Evolutionary conservation across 1,140 invertebrate species (phyloP), one percentile per base, ranked within the genome.

Genomic region (Pomacea maculata): DNA sequence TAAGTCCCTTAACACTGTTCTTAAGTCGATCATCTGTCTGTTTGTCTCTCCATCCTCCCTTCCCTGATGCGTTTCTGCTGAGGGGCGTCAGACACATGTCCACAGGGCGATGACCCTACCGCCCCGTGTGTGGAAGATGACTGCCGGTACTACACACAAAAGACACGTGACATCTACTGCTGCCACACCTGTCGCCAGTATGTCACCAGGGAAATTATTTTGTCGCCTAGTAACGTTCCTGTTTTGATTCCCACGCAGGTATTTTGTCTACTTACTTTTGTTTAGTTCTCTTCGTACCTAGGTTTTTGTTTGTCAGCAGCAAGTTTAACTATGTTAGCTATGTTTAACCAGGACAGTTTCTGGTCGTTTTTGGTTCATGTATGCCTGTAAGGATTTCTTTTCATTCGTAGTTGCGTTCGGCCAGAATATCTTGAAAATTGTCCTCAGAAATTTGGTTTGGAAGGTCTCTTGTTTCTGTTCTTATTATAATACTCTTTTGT

Each of bases 31-130:
- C 34, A 6, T 45, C 2, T 45, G 34, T 45, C 34, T 17, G 11
- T 17, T 61, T 17, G 15, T 61, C 3, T 9, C 57, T 61, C 57
- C 57, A 4, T 61, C 57, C 15, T 17, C 57, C 11, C 1, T 17
- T 61, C 57, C 34, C 6, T 45, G 34, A 61, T 61, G 11, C 29
- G 34, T 25, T 15, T 19, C 19, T 61, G 29, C 63, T 67, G 29
- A 34, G 34, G 34, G 19, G 10, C 52, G 29, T 52, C 14, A 80
- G 82, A 83, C n/a, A 25, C 17, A 73, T 83, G 82, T 52, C 82
- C 82, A 0, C 82, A 83, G 61, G 82, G 82, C 0, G 82, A 83
- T 70, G 79, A 78, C 64, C 79, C 82, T 14, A 67, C 76, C 3
- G 71, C 76, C 54, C 75, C 61, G 21, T 83, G 82, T n/a, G 68